Base-by-base conservation (phyloP, 2,797 vertebrate species). In the Nannoperca obscura region DNA sequence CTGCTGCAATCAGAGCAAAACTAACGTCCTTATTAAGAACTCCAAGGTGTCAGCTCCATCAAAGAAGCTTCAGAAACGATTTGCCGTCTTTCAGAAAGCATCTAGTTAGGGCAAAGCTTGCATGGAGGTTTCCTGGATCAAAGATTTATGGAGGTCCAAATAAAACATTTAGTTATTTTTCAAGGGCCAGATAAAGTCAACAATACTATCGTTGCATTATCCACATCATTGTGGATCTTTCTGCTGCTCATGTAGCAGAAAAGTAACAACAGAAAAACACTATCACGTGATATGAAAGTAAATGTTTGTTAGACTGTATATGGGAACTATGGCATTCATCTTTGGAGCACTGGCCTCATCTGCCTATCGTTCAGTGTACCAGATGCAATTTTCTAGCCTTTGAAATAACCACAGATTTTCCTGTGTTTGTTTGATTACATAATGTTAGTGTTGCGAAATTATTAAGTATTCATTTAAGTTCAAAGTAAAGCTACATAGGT, bases 1-100 rank as follows among this genome's bases (percentile, higher is more conserved):
- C 42, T 20, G 71, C 82, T 68, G 80, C 71, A 84, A 86, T 89
- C 80, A 80, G 67, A 81, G 71, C 77, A 80, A 84, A 86, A 71
- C 81, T 71, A 78, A 71, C 70, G 77, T 83, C 55, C 74, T 77
- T 77, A 83, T 80, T 83, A 84, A 13, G n/a, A 49, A 57, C 77
- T 76, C 67, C 54, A 30, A 84, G 70, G 78, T 81, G 79, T 78
- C 75, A 61, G 76, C 63, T 59, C 64, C 63, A 76, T 71, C 74
- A 72, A 75, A 81, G 65, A 64, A 71, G 42, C 67, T 80, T 87
- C 57, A 72, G 34, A 89, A 80, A 86, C 63, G 34, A 63, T 85
- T 76, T 69, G 58, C 42, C 7, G 12, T 73, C 61, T 64, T 58
- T 82, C 42, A 72, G 59, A 83, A 64, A 64, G 38, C 50, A 15